These are phyloP conservation scores for Calycopis cecrops DNA, from an alignment of 1,140 invertebrate genomes.

Conservation along the genomic window DNA sequence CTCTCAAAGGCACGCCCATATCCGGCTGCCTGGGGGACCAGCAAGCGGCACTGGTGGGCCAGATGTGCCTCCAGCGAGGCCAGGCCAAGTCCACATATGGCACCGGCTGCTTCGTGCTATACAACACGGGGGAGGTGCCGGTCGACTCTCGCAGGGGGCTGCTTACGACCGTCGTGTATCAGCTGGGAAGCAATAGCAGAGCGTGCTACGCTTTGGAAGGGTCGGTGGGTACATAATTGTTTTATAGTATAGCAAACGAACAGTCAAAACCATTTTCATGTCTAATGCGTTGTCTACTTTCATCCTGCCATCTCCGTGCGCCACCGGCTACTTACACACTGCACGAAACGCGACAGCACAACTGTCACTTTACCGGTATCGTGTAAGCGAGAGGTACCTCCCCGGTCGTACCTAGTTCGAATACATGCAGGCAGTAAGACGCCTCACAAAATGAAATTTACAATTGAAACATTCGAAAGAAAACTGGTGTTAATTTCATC, in stretches of 20 bases:
- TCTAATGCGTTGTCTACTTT: too few species aligned
- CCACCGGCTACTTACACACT: too few species aligned
- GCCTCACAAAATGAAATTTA: too few species aligned
- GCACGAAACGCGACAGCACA: too few species aligned
- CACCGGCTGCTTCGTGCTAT: constrained; percentile 97
- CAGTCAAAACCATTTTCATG: too few species aligned
- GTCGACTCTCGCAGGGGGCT: constrained; percentile 91
- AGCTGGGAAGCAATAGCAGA: constrained; percentile 87
- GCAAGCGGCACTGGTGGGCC: constrained; percentile 95
- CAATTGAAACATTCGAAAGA: too few species aligned
- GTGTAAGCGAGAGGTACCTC: too few species aligned
- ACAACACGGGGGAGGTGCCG: constrained; percentile 91
- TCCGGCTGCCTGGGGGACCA: constrained; percentile 95
- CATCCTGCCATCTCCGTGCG: too few species aligned
- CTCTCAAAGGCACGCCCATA: constrained; percentile 84
- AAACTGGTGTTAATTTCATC: too few species aligned
- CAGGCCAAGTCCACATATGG: constrained; percentile 98
- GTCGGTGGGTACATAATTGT: constrained; percentile 77
- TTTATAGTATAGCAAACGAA: constrained; percentile 3
- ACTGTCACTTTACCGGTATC: too few species aligned
- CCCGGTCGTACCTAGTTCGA: too few species aligned
- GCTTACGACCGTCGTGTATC: constrained; percentile 96
- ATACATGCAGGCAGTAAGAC: too few species aligned
- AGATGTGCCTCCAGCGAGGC: constrained; percentile 91
- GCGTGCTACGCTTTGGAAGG: constrained; percentile 94